A percentile compares a stretch with the other conserved stretches of the same genome.
These are phyloP conservation scores for Melanotaenia nigrans DNA, from an alignment of 2,797 vertebrate genomes.

Conservation along the genomic window DNA sequence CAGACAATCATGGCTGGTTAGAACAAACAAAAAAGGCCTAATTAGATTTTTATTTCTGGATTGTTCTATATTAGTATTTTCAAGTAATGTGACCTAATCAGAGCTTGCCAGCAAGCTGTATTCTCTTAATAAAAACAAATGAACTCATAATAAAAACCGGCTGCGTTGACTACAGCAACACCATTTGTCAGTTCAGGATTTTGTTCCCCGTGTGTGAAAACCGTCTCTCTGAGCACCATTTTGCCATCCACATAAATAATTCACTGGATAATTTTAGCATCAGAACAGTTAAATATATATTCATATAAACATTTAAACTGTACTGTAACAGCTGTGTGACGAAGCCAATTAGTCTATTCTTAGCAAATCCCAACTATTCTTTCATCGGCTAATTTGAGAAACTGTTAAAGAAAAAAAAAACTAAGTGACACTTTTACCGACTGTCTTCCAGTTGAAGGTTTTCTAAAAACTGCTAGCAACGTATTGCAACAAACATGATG, in stretches of 20 bases:
- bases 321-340: conserved; percentile 19
- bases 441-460: neutral
- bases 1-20: neutral
- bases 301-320: conserved; percentile 20
- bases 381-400: neutral
- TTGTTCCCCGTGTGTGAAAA: neutral
- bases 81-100: conserved; percentile 17
- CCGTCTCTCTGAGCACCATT: conserved; percentile 32
- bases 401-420: neutral
- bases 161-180: conserved; percentile 13
- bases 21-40: conserved; percentile 4
- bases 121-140: conserved; percentile 15
- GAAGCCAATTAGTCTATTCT: conserved; percentile 6
- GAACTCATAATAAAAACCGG: conserved; percentile 10
- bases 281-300: neutral
- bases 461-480: neutral
- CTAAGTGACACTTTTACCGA: neutral
- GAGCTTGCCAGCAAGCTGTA: conserved; percentile 74
- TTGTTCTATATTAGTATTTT: conserved; percentile 21
- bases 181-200: neutral
- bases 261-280: conserved; percentile 6
- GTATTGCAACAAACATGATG: neutral
- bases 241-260: conserved; percentile 23
- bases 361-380: conserved; percentile 1
- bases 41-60: neutral